These are phyloP conservation scores for Melitaea cinxia DNA, from an alignment of 1,140 invertebrate genomes.

Conservation along the genomic window DNA sequence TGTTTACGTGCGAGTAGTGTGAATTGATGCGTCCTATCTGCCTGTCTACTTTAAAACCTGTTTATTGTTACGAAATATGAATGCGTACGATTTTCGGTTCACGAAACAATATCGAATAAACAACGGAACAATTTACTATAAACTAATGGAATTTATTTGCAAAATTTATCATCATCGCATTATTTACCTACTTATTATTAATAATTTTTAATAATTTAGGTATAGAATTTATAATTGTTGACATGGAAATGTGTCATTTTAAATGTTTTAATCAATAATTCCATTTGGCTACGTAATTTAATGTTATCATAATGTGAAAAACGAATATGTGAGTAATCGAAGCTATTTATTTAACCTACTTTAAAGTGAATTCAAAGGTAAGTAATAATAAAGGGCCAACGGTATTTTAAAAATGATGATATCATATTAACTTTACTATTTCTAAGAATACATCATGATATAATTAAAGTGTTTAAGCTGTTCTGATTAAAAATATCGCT, in stretches of 20 bases:
- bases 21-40: conserved; percentile 3
- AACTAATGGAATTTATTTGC: too few species aligned
- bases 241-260: not conserved
- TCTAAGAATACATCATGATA: not conserved
- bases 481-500: conserved; percentile 26
- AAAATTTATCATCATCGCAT: too few species aligned
- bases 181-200: too few species aligned
- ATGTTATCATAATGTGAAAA: not conserved
- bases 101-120: too few species aligned
- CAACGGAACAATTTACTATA: too few species aligned
- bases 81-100: not conserved
- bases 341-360: too few species aligned
- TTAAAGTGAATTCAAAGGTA: too few species aligned
- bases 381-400: not conserved
- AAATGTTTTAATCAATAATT: not conserved
- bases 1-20: conserved; percentile 15
- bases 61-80: conserved; percentile 13
- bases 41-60: conserved; percentile 4
- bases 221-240: too few species aligned
- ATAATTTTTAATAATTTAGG: too few species aligned
- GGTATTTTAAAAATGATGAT: not conserved
- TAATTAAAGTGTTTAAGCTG: conserved; percentile 7
- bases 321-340: too few species aligned
- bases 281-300: not conserved
- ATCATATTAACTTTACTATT: not conserved